These are phyloP conservation scores for Sebastes minor DNA, from an alignment of 2,797 vertebrate species.

Conservation along the genomic window DNA sequence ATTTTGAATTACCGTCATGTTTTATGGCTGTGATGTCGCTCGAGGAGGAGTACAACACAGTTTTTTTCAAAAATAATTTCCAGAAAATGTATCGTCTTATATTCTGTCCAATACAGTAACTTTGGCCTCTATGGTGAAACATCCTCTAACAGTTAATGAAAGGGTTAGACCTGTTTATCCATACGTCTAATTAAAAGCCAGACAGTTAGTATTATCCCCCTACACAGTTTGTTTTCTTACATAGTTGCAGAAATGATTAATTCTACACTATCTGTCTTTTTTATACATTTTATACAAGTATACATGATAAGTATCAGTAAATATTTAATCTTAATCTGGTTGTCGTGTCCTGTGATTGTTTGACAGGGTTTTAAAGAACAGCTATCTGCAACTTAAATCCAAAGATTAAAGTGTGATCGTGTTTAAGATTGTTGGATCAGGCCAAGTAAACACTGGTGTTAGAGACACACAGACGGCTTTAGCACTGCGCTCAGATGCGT, in stretches of 20 bases:
- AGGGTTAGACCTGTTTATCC: neutral
- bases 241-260: neutral
- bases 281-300: too few relatives aligned
- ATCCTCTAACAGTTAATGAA: neutral
- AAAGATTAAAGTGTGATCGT: neutral
- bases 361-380: neutral
- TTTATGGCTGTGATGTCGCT: too few relatives aligned
- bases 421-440: neutral
- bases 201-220: neutral
- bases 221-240: neutral
- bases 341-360: neutral
- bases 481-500: neutral
- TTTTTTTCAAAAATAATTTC: neutral
- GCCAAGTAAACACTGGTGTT: neutral
- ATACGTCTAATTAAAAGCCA: neutral
- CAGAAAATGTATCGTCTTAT: neutral
- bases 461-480: neutral
- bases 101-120: neutral
- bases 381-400: neutral
- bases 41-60: too few relatives aligned
- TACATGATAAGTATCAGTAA: neutral
- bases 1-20: too few relatives aligned
- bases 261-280: neutral
- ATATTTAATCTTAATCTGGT: neutral
- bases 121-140: neutral